Evolutionary conservation across 2,113 vertebrate species (phyloP).

Genomic region (Osmerus mordax): DNA sequence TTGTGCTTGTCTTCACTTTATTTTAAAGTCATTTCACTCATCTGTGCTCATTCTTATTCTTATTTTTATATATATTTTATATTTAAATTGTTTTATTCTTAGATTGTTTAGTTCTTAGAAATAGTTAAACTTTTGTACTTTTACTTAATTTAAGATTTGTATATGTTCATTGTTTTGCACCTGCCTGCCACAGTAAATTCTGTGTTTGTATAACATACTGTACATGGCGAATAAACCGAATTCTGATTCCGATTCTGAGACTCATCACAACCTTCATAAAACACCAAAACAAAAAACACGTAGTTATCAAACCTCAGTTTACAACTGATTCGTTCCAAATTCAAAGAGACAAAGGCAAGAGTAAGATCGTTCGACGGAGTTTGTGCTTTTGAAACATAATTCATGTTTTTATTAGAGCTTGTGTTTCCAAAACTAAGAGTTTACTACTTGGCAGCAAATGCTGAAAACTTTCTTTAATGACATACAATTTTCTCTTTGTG

Average conservation of each 20-base stretch:
- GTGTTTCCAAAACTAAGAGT: background rate
- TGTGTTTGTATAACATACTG: too few species aligned
- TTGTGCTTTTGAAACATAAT: slow-evolving; percentile 23
- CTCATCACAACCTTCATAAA: background rate
- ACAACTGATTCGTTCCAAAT: too few species aligned
- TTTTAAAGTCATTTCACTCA: background rate
- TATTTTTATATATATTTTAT: too few species aligned
- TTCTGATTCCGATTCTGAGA: background rate
- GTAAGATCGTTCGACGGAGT: background rate
- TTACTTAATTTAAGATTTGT: too few species aligned
- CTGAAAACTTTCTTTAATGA: slow-evolving; percentile 45
- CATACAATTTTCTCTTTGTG: slow-evolving; percentile 42
- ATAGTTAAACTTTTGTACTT: too few species aligned
- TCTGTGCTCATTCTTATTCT: background rate
- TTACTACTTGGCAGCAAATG: slow-evolving; percentile 29
- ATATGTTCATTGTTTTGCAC: too few species aligned
- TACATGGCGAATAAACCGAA: too few species aligned
- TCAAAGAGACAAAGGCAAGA: too few species aligned
- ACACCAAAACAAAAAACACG: background rate
- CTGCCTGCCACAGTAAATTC: too few species aligned
- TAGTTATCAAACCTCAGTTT: too few species aligned
- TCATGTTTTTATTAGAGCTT: slow-evolving; percentile 31
- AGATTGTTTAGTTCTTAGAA: too few species aligned
- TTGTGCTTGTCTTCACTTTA: background rate
- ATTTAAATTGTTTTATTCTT: too few species aligned